Conservation (phyloP, 2,113 vertebrate species). For the Chroicocephalus ridibundus region DNA sequence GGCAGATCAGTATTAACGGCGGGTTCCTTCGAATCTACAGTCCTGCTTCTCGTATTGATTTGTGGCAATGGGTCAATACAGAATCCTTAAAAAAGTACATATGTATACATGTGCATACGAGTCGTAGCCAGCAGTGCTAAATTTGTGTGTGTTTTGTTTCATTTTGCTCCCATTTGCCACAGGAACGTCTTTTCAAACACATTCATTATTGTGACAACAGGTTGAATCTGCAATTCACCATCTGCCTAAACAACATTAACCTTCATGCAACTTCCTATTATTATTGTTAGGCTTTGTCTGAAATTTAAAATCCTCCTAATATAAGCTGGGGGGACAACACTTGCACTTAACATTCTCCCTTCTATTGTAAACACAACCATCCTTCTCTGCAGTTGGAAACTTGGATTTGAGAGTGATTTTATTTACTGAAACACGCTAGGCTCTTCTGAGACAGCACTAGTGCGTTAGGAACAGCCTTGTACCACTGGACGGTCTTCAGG, state of each 20-base stretch:
- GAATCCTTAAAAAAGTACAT: neutral
- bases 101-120: neutral
- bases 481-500: neutral
- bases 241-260: constrained; percentile 76
- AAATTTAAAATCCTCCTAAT: constrained; percentile 56
- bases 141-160: neutral
- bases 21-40: constrained; percentile 3
- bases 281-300: constrained; percentile 45
- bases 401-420: neutral
- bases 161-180: constrained; percentile 54
- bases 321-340: neutral
- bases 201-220: constrained; percentile 69
- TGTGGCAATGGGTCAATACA: constrained; percentile 6
- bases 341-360: neutral
- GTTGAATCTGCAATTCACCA: constrained; percentile 72
- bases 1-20: constrained; percentile 42
- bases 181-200: constrained; percentile 21
- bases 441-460: neutral
- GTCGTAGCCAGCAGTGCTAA: neutral
- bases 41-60: constrained; percentile 13
- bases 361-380: neutral
- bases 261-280: constrained; percentile 65
- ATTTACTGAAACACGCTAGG: neutral
- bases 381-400: neutral
- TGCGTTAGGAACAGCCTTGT: neutral